Percentiles rank a stretch among this genome's conserved stretches.
These are phyloP conservation scores for Triops longicaudatus DNA, from an alignment of 1,140 invertebrate genomes.

Conservation along the genomic window DNA sequence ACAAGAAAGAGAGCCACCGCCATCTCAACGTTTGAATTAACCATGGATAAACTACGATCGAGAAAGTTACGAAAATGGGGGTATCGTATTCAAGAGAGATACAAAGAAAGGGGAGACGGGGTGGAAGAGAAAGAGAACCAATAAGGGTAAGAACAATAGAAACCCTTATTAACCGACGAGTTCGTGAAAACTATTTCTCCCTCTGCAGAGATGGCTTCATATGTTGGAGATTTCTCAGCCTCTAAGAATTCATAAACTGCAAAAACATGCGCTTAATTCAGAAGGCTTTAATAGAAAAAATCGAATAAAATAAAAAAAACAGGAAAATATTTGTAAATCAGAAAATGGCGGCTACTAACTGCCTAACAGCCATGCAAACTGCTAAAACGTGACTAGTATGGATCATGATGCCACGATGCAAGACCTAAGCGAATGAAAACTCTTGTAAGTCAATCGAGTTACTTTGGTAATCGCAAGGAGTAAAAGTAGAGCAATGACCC, in stretches of 20 bases:
- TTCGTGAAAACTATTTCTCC: background rate
- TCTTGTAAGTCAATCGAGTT: background rate
- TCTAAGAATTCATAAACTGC: background rate
- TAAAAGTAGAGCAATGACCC: too few relatives aligned
- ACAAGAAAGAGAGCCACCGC: constrained; percentile 26
- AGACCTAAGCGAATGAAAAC: background rate
- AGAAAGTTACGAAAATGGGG: constrained; percentile 21
- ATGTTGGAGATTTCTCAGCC: background rate
- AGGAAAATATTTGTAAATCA: background rate
- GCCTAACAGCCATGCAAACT: background rate
- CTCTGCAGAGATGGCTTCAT: background rate
- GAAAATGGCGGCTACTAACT: background rate
- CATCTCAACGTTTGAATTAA: constrained; percentile 18
- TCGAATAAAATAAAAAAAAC: too few relatives aligned
- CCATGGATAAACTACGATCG: background rate
- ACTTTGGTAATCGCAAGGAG: too few relatives aligned
- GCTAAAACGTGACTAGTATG: background rate
- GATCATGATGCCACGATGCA: background rate
- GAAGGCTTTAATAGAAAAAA: background rate
- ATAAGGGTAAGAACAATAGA: background rate
- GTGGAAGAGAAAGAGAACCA: too few relatives aligned
- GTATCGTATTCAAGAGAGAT: background rate
- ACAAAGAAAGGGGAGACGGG: background rate
- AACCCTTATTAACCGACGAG: background rate
- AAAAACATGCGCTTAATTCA: background rate